A percentile compares a stretch with the other conserved stretches of the same genome.
phyloP scores from a whole-genome alignment of 2,797 vertebrate genomes.

The Pterois miles region DNA sequence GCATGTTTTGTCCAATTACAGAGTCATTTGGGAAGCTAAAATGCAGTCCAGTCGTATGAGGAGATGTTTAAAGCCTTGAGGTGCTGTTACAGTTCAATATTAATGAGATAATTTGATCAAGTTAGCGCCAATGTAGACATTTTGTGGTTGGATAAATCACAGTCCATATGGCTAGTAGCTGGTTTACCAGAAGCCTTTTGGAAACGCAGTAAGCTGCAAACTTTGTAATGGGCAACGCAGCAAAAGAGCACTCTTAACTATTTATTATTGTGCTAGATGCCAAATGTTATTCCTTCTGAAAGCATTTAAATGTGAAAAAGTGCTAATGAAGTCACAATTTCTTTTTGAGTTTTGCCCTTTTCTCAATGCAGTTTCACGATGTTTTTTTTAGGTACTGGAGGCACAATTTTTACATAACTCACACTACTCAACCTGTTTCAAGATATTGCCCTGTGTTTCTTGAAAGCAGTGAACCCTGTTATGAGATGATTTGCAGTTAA shows the following conservation, averaged over 20 bases:
- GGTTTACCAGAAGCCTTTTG: conserved; percentile 61
- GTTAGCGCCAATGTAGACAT: conserved; percentile 58
- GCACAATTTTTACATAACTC: background rate
- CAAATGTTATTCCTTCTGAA: conserved; percentile 13
- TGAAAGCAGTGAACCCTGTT: conserved; percentile 10
- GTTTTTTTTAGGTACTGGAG: background rate
- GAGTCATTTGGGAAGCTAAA: conserved; percentile 58
- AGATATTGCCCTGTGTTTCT: conserved; percentile 15
- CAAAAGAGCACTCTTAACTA: conserved; percentile 27
- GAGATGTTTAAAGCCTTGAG: conserved; percentile 57
- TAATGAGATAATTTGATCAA: conserved; percentile 67
- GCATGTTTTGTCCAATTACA: conserved; percentile 70
- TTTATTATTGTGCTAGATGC: background rate
- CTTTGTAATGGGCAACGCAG: conserved; percentile 29
- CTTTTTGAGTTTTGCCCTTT: background rate
- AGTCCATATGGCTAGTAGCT: conserved; percentile 46
- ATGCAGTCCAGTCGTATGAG: conserved; percentile 37
- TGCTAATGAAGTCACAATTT: background rate
- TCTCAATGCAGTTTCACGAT: background rate
- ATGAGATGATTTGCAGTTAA: conserved; percentile 40
- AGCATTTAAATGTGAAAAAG: conserved; percentile 7
- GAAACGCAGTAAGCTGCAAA: conserved; percentile 42
- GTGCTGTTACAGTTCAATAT: conserved; percentile 69
- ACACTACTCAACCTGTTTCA: background rate
- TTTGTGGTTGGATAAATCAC: conserved; percentile 67